Conservation (phyloP, 2,797 vertebrate genomes). For the Myripristis murdjan region DNA sequence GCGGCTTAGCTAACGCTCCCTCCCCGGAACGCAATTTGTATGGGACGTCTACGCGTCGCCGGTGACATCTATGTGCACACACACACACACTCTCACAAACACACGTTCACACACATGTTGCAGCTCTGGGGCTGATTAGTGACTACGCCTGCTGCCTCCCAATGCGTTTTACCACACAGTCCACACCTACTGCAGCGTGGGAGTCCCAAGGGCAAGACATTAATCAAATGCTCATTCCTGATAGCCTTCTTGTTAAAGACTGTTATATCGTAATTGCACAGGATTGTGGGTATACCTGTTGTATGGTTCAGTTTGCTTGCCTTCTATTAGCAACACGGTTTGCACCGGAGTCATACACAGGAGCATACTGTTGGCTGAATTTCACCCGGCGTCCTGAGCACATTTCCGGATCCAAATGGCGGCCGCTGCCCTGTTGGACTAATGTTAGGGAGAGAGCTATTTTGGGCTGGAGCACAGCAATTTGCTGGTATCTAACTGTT, state of each 20-base stretch:
- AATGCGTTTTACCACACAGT: slow-evolving; percentile 56
- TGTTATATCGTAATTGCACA: slow-evolving; percentile 45
- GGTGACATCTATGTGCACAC: slow-evolving; percentile 4
- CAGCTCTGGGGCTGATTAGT: slow-evolving; percentile 63
- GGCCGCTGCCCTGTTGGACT: neutral
- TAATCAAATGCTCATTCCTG: slow-evolving; percentile 62
- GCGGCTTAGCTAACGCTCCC: slow-evolving; percentile 56
- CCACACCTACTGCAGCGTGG: slow-evolving; percentile 27
- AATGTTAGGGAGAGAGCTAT: neutral
- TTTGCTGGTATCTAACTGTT: neutral
- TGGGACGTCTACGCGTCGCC: slow-evolving; percentile 58
- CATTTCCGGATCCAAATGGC: slow-evolving; percentile 1
- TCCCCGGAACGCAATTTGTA: slow-evolving; percentile 68
- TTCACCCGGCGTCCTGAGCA: neutral
- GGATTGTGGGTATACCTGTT: slow-evolving; percentile 34
- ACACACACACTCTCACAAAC: neutral
- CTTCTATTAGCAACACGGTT: slow-evolving; percentile 31
- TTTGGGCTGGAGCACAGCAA: neutral
- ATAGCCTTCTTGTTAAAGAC: slow-evolving; percentile 64
- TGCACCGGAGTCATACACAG: slow-evolving; percentile 14
- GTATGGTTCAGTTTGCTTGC: slow-evolving; percentile 20
- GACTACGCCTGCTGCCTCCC: slow-evolving; percentile 53
- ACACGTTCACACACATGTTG: neutral
- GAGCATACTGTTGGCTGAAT: neutral
- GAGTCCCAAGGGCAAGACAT: slow-evolving; percentile 52